Evolutionary conservation across 2,113 vertebrate species (phyloP).

Genomic region (Chaenogobius annularis): DNA sequence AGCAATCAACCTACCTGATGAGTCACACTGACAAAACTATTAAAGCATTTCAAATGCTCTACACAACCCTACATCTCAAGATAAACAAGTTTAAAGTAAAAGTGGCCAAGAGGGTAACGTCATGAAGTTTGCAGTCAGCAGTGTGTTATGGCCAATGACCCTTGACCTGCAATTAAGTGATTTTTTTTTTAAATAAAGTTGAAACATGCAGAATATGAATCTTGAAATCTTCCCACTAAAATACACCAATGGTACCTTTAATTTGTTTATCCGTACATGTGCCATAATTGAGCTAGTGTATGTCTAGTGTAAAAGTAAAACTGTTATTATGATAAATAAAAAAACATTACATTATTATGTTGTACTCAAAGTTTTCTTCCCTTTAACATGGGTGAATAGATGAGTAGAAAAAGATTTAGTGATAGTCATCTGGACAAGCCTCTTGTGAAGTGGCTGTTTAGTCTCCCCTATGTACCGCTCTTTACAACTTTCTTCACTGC

Average conservation of each 20-base stretch:
- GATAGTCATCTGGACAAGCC: no score
- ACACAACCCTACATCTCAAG: background rate
- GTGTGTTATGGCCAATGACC: constrained; percentile 7
- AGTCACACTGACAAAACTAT: background rate
- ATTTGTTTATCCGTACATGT: background rate
- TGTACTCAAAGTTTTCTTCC: background rate
- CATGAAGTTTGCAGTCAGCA: constrained; percentile 6
- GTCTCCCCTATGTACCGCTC: no score
- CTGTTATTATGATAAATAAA: no score
- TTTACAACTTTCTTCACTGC: no score
- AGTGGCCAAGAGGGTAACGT: background rate
- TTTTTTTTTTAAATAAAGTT: no score
- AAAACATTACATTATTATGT: background rate
- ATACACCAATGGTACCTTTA: no score
- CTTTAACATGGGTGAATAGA: background rate
- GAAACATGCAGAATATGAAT: no score
- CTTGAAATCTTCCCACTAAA: background rate
- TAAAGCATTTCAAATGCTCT: background rate
- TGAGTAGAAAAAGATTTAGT: no score
- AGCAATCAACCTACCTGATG: background rate
- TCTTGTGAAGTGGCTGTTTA: no score
- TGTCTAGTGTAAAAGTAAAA: no score
- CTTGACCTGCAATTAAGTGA: constrained; percentile 1
- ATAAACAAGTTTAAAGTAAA: background rate
- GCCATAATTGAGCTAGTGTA: background rate